phyloP scores from a whole-genome alignment of 2,888 invertebrate species.

The Scotopteryx bipunctaria region DNA sequence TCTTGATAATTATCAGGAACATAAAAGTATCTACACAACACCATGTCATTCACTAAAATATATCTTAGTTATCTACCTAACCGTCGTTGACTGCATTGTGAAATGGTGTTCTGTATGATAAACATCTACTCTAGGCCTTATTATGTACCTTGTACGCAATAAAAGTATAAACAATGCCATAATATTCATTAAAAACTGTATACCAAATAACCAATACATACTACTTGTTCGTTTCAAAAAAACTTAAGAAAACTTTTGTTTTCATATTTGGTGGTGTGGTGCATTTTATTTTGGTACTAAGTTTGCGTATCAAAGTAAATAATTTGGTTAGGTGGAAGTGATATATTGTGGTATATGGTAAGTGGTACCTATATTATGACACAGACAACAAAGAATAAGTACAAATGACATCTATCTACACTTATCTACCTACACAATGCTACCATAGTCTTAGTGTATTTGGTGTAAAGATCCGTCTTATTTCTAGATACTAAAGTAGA shows the following conservation, averaged over 20 bases:
- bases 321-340: no score
- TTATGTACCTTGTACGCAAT: no score
- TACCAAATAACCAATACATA: no score
- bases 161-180: no score
- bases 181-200: no score
- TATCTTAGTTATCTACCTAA: not conserved
- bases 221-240: no score
- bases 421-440: conserved; percentile 57
- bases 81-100: conserved; percentile 4
- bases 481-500: conserved; percentile 59
- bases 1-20: conserved; percentile 41
- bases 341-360: not conserved
- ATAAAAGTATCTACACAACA: conserved; percentile 28
- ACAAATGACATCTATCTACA: conserved; percentile 69
- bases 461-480: conserved; percentile 82
- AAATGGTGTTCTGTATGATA: not conserved
- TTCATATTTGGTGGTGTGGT: no score
- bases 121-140: not conserved
- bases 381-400: conserved; percentile 64
- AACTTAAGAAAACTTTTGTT: no score
- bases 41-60: not conserved
- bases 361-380: conserved; percentile 42
- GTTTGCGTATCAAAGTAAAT: no score
- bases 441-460: conserved; percentile 77
- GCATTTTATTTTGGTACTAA: no score